Evolutionary conservation across 2,113 vertebrate genomes (phyloP).

Genomic region (Centrocercus urophasianus): DNA sequence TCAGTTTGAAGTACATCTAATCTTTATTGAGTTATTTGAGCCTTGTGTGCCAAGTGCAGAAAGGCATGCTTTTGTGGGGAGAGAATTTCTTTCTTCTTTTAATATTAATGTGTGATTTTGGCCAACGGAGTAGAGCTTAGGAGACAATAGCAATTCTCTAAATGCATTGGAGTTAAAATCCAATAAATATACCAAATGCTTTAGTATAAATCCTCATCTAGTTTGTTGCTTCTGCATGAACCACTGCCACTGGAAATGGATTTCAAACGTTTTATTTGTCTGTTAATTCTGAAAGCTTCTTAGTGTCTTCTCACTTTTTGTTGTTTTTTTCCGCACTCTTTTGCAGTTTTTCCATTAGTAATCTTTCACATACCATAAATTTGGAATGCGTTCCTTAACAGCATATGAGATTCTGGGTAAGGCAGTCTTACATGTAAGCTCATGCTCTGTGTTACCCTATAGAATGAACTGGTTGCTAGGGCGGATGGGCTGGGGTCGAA

Average conservation of each 20-base stretch:
- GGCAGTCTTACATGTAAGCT: not conserved
- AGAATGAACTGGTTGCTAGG: not conserved
- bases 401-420: not conserved
- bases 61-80: not conserved
- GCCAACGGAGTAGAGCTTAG: not conserved
- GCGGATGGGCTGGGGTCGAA: not conserved
- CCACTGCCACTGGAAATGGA: not conserved
- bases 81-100: not conserved
- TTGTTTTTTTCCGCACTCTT: not conserved
- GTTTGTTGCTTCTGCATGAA: not conserved
- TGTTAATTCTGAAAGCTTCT: not conserved
- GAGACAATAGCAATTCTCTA: not conserved
- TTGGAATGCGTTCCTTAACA: not conserved
- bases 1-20: slow-evolving; percentile 56
- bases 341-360: not conserved
- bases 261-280: not conserved
- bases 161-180: slow-evolving; percentile 4
- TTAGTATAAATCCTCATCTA: not conserved
- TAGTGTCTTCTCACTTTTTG: not conserved
- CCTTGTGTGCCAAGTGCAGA: not conserved
- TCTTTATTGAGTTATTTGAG: slow-evolving; percentile 62
- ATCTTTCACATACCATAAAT: not conserved
- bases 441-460: fast-evolving
- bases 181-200: not conserved
- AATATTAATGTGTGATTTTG: slow-evolving; percentile 21